Conservation (phyloP, 2,797 vertebrate species). For the Pteronotus mesoamericanus region DNA sequence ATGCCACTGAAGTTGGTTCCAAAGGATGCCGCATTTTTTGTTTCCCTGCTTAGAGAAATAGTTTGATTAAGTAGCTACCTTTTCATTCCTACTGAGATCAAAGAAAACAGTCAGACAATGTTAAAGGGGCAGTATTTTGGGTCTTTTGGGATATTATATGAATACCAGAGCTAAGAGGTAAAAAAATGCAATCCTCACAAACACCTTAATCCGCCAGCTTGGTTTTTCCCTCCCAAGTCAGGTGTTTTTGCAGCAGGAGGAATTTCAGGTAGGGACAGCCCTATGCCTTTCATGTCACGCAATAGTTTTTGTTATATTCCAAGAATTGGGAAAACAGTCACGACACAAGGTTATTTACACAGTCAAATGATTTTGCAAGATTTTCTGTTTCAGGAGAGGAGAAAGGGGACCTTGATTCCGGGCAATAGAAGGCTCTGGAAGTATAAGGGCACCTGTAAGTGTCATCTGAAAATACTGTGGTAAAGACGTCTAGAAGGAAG, state of each 20-base stretch:
- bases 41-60: background rate
- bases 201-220: background rate
- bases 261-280: background rate
- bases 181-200: background rate
- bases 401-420: background rate
- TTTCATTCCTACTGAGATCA: constrained; percentile 18
- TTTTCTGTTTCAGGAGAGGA: background rate
- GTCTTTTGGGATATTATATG: background rate
- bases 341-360: background rate
- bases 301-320: background rate
- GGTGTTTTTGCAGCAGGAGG: background rate
- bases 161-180: background rate
- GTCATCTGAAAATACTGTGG: background rate
- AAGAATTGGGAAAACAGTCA: background rate
- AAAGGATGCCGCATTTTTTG: background rate
- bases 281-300: background rate
- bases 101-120: background rate
- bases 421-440: background rate
- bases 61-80: background rate
- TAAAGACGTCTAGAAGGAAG: background rate
- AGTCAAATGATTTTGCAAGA: background rate
- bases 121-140: background rate
- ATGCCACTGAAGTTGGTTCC: background rate
- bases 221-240: background rate
- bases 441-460: background rate